Percentiles rank a stretch among this genome's conserved stretches.
Conservation (phyloP, 2,797 vertebrate species). For the Odontamblyopus rebecca region DNA sequence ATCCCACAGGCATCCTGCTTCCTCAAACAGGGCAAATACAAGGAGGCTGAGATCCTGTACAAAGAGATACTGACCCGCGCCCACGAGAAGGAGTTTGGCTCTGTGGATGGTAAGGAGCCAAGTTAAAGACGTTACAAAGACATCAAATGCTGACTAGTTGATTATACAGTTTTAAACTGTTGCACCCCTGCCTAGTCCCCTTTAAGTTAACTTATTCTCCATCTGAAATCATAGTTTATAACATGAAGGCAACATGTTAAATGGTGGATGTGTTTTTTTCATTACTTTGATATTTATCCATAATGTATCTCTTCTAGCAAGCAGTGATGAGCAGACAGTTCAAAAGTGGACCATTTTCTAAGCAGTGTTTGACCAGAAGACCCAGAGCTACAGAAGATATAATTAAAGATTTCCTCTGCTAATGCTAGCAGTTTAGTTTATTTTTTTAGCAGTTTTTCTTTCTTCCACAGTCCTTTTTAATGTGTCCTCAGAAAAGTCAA, state of each 20-base stretch:
- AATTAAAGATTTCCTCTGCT: not conserved
- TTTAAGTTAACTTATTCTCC: not conserved
- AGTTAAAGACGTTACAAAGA: not conserved
- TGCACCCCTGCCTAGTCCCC: not conserved
- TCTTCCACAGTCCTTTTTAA: too few species aligned
- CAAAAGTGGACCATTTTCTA: slow-evolving; percentile 58
- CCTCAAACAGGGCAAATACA: slow-evolving; percentile 97
- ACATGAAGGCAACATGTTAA: not conserved
- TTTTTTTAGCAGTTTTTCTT: too few species aligned
- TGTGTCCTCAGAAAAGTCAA: not conserved
- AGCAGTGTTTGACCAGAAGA: slow-evolving; percentile 24
- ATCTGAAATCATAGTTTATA: not conserved
- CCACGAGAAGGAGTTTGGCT: slow-evolving; percentile 97
- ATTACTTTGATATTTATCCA: slow-evolving; percentile 16
- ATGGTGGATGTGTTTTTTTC: not conserved
- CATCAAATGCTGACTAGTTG: not conserved
- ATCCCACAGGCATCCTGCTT: slow-evolving; percentile 91
- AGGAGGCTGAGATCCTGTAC: slow-evolving; percentile 94
- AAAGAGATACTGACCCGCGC: slow-evolving; percentile 98
- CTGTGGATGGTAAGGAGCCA: slow-evolving; percentile 89
- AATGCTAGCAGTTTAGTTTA: not conserved
- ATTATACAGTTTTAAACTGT: not conserved
- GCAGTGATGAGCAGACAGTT: slow-evolving; percentile 47
- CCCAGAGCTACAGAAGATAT: not conserved
- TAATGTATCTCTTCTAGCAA: slow-evolving; percentile 52